Base-by-base conservation (phyloP, 1,140 invertebrate genomes). In the Heliconius nattereri region DNA sequence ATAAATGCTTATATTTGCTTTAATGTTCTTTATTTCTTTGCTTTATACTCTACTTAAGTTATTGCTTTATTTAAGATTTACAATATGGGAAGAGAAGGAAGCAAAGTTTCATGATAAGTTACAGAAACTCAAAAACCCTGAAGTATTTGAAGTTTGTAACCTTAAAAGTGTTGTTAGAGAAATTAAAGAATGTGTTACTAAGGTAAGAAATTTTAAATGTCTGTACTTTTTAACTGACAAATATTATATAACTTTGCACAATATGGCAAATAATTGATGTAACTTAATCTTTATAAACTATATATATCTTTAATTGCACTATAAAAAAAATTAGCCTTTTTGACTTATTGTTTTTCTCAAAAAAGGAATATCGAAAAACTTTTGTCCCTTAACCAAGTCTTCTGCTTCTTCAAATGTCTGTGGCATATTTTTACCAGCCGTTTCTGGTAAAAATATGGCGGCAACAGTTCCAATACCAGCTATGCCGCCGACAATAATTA, bases 371-470 rank as follows among this genome's bases (percentile, higher is more conserved):
- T 88, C 82, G 29, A 85, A 89, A 45, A 88, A 83, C 49, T 79
- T 85, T 73, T 88, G 84, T 49, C 78, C 84, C 45, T 60, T 85
- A 23, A 89, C 84, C 52, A 90, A 73, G 49, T 78, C 90, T 88
- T 97, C 97, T 3, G 96, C 96, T 87, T 97, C 97, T 83, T 97
- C 96, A 83, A 97, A 95, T 2, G 97, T 97, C 91, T 98, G 96
- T 29, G 97, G 97, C 85, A 98, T 93, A 85, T 97, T 96, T 83
- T 96, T 96, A 81, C 96, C 96, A 23, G 97, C 95, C 1, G 97
- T 98, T 94, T 98, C 97, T 0, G 97, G 97, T 66, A 98, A 92
- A 49, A 96, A 93, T 8, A 98, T 91, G 45, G 96, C 96, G 19
- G 96, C 95, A 29, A 96, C 75, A 52, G 96, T 96, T 26, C 97